phyloP scores from a whole-genome alignment of 2,888 invertebrate species.

The Dastarcus helophoroides region DNA sequence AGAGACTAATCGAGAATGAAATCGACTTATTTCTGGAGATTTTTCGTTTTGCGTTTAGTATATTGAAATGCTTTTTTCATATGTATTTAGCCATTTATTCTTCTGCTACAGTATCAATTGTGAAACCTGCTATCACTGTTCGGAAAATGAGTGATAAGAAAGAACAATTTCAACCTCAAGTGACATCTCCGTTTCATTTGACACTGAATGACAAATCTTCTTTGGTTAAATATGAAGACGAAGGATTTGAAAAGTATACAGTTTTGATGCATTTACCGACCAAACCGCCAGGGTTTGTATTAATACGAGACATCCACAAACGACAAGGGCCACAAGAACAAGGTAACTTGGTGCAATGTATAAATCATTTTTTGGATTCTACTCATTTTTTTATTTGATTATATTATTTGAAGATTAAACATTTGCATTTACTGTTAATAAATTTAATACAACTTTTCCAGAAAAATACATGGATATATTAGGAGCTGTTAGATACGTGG shows the following conservation, averaged over 20 bases:
- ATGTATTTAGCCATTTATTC: too few species aligned
- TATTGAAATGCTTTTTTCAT: too few species aligned
- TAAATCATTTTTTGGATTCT: not conserved
- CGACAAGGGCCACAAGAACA: slow-evolving; percentile 31
- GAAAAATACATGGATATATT: slow-evolving; percentile 52
- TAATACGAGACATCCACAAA: slow-evolving; percentile 44
- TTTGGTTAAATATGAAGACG: slow-evolving; percentile 46
- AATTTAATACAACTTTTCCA: slow-evolving; percentile 7
- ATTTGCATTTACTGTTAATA: slow-evolving; percentile 1
- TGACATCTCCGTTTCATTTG: slow-evolving; percentile 53
- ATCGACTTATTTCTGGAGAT: too few species aligned
- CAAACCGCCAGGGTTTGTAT: slow-evolving; percentile 45
- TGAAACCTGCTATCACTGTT: slow-evolving; percentile 50
- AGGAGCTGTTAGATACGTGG: slow-evolving; percentile 52
- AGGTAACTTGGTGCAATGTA: slow-evolving; percentile 27
- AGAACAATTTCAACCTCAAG: slow-evolving; percentile 52
- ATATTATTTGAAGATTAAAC: too few species aligned
- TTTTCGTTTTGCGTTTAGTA: too few species aligned
- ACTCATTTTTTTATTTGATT: too few species aligned
- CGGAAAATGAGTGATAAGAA: slow-evolving; percentile 43
- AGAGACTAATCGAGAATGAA: too few species aligned
- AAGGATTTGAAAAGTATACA: slow-evolving; percentile 40
- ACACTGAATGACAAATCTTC: slow-evolving; percentile 52
- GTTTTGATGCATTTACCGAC: slow-evolving; percentile 52
- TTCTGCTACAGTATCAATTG: too few species aligned